phyloP scores from a whole-genome alignment of 2,797 vertebrate species.

The Pseudochirops cupreus region DNA sequence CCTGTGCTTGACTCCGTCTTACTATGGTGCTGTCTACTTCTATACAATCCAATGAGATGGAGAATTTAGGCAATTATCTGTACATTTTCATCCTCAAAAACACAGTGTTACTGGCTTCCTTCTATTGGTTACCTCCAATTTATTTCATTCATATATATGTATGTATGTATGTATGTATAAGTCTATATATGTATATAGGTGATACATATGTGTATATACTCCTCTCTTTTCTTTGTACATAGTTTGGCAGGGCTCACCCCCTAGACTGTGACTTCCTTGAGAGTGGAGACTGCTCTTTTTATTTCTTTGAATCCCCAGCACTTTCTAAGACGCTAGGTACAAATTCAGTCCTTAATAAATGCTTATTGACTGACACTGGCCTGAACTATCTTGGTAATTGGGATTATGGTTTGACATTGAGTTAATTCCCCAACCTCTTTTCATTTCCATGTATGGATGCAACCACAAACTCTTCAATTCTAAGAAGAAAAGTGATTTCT shows the following conservation, averaged over 20 bases:
- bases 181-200: too few species aligned
- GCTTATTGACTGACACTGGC: not conserved
- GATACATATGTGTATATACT: not conserved
- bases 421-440: constrained; percentile 21
- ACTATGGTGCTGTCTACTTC: not conserved
- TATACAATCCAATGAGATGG: not conserved
- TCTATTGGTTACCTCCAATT: not conserved
- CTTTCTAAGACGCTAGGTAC: not conserved
- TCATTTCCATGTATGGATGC: not conserved
- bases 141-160: not conserved
- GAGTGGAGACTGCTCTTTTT: not conserved
- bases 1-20: not conserved
- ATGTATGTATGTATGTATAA: too few species aligned
- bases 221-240: not conserved
- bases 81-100: not conserved
- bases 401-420: not conserved
- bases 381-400: not conserved
- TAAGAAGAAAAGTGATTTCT: constrained; percentile 8
- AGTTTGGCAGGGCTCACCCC: not conserved
- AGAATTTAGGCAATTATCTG: not conserved
- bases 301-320: not conserved
- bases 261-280: not conserved
- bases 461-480: not conserved
- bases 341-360: not conserved
- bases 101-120: not conserved